Conservation (phyloP, 2,797 vertebrate genomes). For the Pteronotus mesoamericanus region DNA sequence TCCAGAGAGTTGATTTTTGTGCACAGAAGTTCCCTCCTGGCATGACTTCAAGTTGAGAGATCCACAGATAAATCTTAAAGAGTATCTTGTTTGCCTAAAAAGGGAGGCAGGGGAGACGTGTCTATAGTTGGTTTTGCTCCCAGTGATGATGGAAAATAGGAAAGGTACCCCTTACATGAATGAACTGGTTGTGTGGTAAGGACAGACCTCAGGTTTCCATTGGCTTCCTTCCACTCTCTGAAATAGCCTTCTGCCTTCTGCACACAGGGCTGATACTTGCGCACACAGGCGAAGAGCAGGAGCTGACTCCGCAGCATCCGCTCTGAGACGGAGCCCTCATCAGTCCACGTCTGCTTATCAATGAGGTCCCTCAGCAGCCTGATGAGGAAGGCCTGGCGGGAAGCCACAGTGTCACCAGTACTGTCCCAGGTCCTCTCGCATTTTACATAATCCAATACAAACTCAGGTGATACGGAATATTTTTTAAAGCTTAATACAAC, state of each 20-base stretch:
- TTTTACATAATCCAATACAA: not conserved
- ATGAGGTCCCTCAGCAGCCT: constrained; percentile 87
- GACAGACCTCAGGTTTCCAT: constrained; percentile 87
- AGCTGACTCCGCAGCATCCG: constrained; percentile 87
- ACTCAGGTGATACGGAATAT: not conserved
- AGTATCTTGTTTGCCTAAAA: not conserved
- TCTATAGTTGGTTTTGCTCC: not conserved
- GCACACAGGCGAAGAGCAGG: constrained; percentile 86
- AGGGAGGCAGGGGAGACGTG: not conserved
- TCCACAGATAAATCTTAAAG: not conserved
- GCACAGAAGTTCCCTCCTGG: not conserved
- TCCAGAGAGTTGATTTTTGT: not conserved
- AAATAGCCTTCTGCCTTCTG: constrained; percentile 86
- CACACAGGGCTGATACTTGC: constrained; percentile 86
- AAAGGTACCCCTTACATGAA: not conserved
- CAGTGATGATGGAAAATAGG: not conserved
- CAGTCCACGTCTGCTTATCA: constrained; percentile 88
- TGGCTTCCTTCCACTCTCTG: constrained; percentile 87
- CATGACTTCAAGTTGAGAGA: not conserved
- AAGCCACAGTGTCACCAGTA: not conserved
- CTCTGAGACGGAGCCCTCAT: constrained; percentile 88
- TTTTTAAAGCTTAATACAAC: not conserved
- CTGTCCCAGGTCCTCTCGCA: not conserved
- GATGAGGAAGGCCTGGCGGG: constrained; percentile 87
- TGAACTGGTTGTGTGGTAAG: not conserved